Conservation (phyloP, 1,140 invertebrate genomes). For the Stegodyphus mimosarum region DNA sequence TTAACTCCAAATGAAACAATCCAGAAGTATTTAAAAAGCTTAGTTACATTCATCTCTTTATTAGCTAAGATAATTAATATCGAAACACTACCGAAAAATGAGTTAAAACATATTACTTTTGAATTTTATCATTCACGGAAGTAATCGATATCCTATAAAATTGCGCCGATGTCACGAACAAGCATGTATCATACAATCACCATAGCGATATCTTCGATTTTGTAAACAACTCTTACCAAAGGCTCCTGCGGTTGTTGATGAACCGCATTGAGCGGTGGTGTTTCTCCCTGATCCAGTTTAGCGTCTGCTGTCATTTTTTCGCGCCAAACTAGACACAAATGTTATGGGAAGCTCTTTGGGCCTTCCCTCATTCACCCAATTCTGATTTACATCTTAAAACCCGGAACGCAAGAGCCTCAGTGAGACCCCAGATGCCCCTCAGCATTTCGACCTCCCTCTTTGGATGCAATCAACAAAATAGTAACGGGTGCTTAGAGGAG, state of each 20-base stretch:
- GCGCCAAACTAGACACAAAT: neutral
- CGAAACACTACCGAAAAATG: neutral
- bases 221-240: constrained; percentile 41
- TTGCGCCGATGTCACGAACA: neutral
- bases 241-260: constrained; percentile 30
- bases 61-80: neutral
- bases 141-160: neutral
- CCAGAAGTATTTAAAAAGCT: neutral
- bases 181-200: neutral
- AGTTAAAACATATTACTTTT: neutral
- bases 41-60: neutral
- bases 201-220: constrained; percentile 13
- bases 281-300: constrained; percentile 37
- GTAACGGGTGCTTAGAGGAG: too few relatives aligned
- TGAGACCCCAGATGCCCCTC: too few relatives aligned
- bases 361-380: neutral
- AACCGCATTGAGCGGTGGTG: constrained; percentile 3
- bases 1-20: neutral
- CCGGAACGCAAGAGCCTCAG: too few relatives aligned
- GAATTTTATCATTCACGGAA: neutral
- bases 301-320: constrained; percentile 49
- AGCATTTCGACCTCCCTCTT: too few relatives aligned
- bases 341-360: neutral
- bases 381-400: too few relatives aligned
- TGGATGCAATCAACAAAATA: too few relatives aligned